These are phyloP conservation scores for Neolamprologus falcicula DNA, from an alignment of 2,113 vertebrate species.

Conservation along the genomic window DNA sequence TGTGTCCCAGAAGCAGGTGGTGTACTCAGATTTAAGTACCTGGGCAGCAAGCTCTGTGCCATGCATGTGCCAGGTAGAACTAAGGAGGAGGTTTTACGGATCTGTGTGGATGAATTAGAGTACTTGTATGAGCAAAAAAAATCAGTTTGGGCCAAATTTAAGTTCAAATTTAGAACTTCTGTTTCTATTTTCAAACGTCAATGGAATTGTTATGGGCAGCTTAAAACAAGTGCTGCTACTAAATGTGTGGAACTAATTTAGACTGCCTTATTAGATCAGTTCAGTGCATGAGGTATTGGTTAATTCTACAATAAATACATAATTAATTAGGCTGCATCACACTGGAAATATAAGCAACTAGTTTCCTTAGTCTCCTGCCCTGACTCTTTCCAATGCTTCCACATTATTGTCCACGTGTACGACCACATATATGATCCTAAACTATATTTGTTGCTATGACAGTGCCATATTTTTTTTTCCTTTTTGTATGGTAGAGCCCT, in stretches of 20 bases:
- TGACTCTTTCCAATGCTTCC: neutral
- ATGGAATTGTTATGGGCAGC: neutral
- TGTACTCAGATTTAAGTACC: constrained; percentile 33
- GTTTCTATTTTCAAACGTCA: neutral
- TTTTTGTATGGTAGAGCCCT: neutral
- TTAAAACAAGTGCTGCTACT: neutral
- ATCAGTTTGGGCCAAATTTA: neutral
- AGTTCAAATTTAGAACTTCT: neutral
- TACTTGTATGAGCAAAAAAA: neutral
- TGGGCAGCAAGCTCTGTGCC: constrained; percentile 25
- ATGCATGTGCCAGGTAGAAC: constrained; percentile 41
- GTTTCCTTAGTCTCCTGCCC: neutral
- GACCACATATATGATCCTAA: neutral
- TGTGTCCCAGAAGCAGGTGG: constrained; percentile 18
- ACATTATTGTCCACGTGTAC: neutral
- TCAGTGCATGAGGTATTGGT: neutral
- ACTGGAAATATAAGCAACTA: neutral
- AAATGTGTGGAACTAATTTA: neutral
- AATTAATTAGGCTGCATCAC: neutral
- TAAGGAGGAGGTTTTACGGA: neutral
- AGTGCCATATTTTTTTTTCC: neutral
- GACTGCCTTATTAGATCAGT: neutral
- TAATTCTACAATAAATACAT: neutral
- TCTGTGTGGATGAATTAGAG: neutral
- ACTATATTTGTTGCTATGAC: neutral